A percentile compares a stretch with the other conserved stretches of the same genome.
Evolutionary conservation across 2,888 invertebrate genomes (phyloP).

Genomic region (Erebia aethiops): DNA sequence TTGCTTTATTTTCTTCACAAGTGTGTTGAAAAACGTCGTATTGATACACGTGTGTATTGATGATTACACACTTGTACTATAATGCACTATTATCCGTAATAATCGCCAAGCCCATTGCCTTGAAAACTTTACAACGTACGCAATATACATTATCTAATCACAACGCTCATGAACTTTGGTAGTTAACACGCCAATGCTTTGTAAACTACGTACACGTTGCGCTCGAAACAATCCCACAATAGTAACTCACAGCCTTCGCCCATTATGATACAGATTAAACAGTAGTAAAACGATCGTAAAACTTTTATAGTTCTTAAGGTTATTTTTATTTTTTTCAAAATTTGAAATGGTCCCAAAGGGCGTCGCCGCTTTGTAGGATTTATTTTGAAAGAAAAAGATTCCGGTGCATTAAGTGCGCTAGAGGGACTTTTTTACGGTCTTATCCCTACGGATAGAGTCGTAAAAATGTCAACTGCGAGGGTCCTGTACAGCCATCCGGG

Average conservation of each 20-base stretch:
- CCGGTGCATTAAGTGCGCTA: constrained; percentile 61
- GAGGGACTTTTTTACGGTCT: constrained; percentile 52
- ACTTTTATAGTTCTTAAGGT: constrained; percentile 69
- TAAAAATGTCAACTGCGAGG: constrained; percentile 65
- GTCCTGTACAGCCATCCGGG: constrained; percentile 53
- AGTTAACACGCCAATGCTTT: constrained; percentile 40
- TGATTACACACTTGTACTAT: no score
- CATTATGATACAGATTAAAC: constrained; percentile 75
- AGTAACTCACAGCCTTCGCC: constrained; percentile 60
- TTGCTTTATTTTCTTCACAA: no score
- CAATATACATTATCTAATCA: constrained; percentile 39
- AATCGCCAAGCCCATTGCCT: constrained; percentile 27
- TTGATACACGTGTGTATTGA: no score
- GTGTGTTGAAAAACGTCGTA: no score
- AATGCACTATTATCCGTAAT: constrained; percentile 32
- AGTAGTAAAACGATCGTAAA: constrained; percentile 77
- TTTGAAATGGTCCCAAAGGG: constrained; percentile 68
- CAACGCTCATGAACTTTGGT: constrained; percentile 41
- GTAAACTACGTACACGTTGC: constrained; percentile 44
- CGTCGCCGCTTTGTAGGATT: constrained; percentile 58
- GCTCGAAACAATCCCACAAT: constrained; percentile 49
- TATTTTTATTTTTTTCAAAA: constrained; percentile 71
- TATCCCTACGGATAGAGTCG: constrained; percentile 68
- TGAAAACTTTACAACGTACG: constrained; percentile 26
- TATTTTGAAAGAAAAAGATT: constrained; percentile 58